Evolutionary conservation across 2,113 vertebrate species (phyloP).

Genomic region (Galemys pyrenaicus): DNA sequence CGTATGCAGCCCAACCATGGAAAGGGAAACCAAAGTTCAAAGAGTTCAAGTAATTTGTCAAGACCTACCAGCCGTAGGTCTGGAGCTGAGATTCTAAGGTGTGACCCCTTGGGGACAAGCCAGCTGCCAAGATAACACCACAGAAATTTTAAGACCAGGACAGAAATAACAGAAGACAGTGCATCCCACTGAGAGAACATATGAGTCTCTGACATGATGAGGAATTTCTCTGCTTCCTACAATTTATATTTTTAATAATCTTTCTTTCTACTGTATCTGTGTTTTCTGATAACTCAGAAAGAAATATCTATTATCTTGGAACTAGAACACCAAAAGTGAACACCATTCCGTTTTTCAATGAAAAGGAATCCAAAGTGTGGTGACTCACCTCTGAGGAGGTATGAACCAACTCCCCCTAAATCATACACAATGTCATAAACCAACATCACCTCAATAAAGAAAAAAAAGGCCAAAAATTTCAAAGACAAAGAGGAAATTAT

Average conservation of each 20-base stretch:
- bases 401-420: no score
- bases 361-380: not conserved
- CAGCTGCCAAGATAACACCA: no score
- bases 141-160: no score
- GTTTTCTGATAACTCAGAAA: not conserved
- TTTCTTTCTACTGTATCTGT: not conserved
- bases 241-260: not conserved
- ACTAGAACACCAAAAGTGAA: not conserved
- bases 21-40: not conserved
- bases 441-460: not conserved
- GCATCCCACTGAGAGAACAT: no score
- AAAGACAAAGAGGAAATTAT: not conserved
- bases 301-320: not conserved
- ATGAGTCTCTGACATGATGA: no score
- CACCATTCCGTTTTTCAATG: not conserved
- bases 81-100: not conserved
- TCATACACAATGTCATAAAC: no score
- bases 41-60: not conserved
- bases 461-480: not conserved
- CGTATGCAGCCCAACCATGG: fast-evolving
- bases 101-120: not conserved
- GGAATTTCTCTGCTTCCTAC: not conserved
- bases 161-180: no score
- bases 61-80: not conserved
- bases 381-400: no score